Conservation (phyloP, 2,888 invertebrate species). For the Drosophila basisetae region DNA sequence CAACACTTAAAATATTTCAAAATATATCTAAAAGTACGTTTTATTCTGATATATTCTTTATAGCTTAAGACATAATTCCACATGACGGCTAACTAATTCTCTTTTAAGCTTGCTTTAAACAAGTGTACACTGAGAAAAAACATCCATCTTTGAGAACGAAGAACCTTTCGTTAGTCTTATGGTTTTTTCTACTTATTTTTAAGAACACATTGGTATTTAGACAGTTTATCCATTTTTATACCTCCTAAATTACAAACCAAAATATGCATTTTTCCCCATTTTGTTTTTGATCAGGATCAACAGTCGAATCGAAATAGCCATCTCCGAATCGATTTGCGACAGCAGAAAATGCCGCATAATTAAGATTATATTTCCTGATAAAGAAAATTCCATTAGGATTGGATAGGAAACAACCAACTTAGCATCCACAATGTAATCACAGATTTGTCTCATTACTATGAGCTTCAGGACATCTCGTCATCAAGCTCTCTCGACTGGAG, state of each 20-base stretch:
- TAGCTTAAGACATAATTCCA: neutral
- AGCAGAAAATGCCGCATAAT: neutral
- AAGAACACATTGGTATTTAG: neutral
- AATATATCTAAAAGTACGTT: neutral
- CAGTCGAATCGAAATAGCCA: neutral
- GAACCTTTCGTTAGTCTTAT: neutral
- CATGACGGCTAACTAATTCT: neutral
- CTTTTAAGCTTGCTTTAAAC: neutral
- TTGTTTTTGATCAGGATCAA: neutral
- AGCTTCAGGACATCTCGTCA: neutral
- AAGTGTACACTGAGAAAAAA: neutral
- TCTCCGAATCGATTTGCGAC: neutral
- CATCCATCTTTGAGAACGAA: neutral
- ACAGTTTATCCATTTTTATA: neutral
- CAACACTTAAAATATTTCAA: neutral
- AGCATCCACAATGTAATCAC: neutral
- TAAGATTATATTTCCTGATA: neutral
- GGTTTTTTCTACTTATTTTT: neutral
- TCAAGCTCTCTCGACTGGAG: neutral
- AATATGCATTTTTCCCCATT: neutral
- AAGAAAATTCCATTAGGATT: neutral
- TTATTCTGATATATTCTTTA: neutral
- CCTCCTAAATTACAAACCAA: neutral
- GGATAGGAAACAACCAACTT: neutral
- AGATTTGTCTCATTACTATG: neutral